Evolutionary conservation across 2,113 vertebrate species (phyloP), one percentile per base, ranked within the genome.

Genomic region (Nanger granti): DNA sequence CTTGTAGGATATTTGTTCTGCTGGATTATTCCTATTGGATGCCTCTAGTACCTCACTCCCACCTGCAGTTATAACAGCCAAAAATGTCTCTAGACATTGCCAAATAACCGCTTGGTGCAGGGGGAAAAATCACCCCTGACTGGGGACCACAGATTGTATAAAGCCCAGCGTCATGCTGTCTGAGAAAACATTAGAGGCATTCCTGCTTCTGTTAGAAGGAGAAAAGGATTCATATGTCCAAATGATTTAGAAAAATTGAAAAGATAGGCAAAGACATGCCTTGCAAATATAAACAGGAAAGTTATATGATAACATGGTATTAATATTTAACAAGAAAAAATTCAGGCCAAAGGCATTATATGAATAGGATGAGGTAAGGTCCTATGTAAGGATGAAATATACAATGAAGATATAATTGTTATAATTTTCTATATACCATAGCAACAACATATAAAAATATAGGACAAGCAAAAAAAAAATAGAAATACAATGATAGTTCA

Each of bases 341-440:
- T 15, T 66, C 18, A 87, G 47, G 49, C 44, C 52, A 94, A 83
- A 90, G 2, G 8, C 49, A 57, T 82, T 86, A 54, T 47, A n/a
- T 86, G 49, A 47, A 60, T 64, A 97, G 84, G 34, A 52, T 31
- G 5, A 95, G 41, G 29, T 76, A 76, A 93, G 10, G 1, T 14
- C 37, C 47, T 93, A 76, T 88, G 29, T 55, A 83, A 95, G 26
- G n/a, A 84, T 89, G 60, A 96, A 96, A 93, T 89, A n/a, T 91
- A 44, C 28, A 91, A 26, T 22, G 41, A 93, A 91, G 52, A 69
- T 90, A 54, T 59, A 86, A 64, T 92, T 95, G 60, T 94, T 85
- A 59, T 76, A 94, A 80, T 94, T 97, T 96, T 97, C n/a, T 85
- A 8, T 66, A 24, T 28, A 97, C 37, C 20, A 52, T 79, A 93